These are phyloP conservation scores for Vimba vimba DNA, from an alignment of 2,113 vertebrate genomes.

Conservation along the genomic window DNA sequence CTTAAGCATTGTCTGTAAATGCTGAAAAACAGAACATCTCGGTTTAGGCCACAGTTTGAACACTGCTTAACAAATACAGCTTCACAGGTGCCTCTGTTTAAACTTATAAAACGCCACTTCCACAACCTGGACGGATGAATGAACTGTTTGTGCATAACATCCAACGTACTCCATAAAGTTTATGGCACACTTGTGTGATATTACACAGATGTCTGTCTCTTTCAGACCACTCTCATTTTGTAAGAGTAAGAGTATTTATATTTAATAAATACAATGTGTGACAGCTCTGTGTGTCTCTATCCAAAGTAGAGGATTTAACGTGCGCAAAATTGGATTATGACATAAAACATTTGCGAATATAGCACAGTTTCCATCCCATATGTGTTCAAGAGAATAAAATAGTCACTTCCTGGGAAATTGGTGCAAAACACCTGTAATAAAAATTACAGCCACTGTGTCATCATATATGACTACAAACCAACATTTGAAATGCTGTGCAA, in stretches of 20 bases:
- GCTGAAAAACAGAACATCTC: constrained; percentile 75
- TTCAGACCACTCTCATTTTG: neutral
- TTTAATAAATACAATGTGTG: neutral
- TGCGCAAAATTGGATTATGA: no score
- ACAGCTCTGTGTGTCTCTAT: no score
- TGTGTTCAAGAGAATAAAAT: no score
- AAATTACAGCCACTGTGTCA: no score
- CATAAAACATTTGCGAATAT: no score
- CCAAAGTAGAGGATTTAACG: no score
- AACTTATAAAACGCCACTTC: neutral
- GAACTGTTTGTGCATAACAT: neutral
- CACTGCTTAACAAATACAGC: neutral
- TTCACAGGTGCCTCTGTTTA: neutral
- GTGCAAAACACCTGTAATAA: no score
- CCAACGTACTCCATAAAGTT: constrained; percentile 4
- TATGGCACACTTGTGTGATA: constrained; percentile 14
- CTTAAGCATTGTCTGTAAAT: constrained; percentile 99
- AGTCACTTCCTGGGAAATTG: no score
- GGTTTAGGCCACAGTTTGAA: neutral
- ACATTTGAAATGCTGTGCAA: no score
- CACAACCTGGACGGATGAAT: neutral
- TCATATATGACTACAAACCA: no score
- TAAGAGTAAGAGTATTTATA: neutral
- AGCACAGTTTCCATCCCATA: no score
- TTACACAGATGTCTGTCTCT: neutral